phyloP scores from a whole-genome alignment of 2,888 invertebrate species.

The Blastobasis lacticolella region DNA sequence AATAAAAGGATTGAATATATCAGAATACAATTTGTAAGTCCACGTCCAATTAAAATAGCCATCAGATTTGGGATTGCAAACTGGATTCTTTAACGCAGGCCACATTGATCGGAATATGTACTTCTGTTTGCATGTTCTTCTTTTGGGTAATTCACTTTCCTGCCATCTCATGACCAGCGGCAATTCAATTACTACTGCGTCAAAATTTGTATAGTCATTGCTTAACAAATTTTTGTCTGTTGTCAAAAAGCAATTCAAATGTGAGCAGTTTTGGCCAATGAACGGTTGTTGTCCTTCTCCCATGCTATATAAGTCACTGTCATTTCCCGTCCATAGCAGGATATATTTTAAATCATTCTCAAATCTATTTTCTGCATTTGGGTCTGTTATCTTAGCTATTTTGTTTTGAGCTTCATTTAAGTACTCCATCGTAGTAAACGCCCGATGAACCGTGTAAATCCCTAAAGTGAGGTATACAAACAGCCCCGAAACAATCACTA shows the following conservation, averaged over 20 bases:
- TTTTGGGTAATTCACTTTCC: conserved; percentile 24
- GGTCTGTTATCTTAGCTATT: conserved; percentile 9
- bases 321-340: conserved; percentile 34
- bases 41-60: conserved; percentile 63
- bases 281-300: conserved; percentile 35
- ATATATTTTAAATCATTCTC: conserved; percentile 38
- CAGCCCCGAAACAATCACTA: conserved; percentile 44
- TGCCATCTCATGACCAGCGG: conserved; percentile 24
- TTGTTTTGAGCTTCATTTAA: conserved; percentile 18
- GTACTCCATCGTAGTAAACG: conserved; percentile 26
- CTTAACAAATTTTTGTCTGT: conserved; percentile 31
- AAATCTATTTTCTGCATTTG: conserved; percentile 11
- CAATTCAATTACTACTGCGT: conserved; percentile 47
- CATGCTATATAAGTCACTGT: conserved; percentile 10
- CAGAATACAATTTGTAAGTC: conserved; percentile 55
- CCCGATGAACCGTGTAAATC: conserved; percentile 47
- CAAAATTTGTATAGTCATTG: conserved; percentile 36
- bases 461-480: conserved; percentile 42
- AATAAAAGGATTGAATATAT: conserved; percentile 50
- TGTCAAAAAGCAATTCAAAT: conserved; percentile 48
- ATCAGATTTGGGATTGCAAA: conserved; percentile 39
- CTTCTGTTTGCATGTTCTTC: conserved; percentile 39
- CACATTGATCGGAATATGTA: conserved; percentile 47
- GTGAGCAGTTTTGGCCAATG: conserved; percentile 33
- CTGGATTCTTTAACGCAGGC: conserved; percentile 34